phyloP scores from a whole-genome alignment of 2,888 invertebrate genomes.

The Barypeithes pellucidus region DNA sequence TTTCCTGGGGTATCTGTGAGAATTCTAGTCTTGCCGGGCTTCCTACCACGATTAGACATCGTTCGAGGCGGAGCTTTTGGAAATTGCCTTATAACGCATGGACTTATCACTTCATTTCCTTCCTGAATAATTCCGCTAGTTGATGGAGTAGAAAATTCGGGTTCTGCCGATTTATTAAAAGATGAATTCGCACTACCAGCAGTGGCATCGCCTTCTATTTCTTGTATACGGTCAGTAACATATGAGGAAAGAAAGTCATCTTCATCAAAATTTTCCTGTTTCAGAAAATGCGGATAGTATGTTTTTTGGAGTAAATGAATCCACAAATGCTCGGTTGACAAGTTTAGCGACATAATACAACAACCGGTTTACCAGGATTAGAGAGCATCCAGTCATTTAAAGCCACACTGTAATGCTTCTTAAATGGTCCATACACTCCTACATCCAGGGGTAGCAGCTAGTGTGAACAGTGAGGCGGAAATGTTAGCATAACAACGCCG shows the following conservation, averaged over 20 bases:
- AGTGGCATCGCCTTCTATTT: neutral
- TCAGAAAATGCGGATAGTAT: neutral
- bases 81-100: constrained; percentile 22
- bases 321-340: constrained; percentile 9
- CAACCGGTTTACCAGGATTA: neutral
- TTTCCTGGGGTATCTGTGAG: constrained; percentile 39
- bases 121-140: neutral
- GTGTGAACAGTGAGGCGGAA: constrained; percentile 13
- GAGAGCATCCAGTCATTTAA: neutral
- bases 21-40: constrained; percentile 40
- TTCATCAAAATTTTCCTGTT: constrained; percentile 6
- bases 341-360: constrained; percentile 15
- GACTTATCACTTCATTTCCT: neutral
- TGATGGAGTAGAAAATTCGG: neutral
- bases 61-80: constrained; percentile 22
- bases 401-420: constrained; percentile 1
- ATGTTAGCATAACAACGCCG: constrained; percentile 11
- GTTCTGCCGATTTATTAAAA: neutral
- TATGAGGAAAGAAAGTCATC: constrained; percentile 8
- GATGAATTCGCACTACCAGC: neutral
- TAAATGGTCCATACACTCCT: constrained; percentile 14
- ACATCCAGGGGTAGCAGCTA: constrained; percentile 16
- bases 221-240: neutral
- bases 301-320: neutral
- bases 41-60: constrained; percentile 15